These are phyloP conservation scores for Grallaria varia DNA, from an alignment of 2,113 vertebrate genomes.

Conservation along the genomic window DNA sequence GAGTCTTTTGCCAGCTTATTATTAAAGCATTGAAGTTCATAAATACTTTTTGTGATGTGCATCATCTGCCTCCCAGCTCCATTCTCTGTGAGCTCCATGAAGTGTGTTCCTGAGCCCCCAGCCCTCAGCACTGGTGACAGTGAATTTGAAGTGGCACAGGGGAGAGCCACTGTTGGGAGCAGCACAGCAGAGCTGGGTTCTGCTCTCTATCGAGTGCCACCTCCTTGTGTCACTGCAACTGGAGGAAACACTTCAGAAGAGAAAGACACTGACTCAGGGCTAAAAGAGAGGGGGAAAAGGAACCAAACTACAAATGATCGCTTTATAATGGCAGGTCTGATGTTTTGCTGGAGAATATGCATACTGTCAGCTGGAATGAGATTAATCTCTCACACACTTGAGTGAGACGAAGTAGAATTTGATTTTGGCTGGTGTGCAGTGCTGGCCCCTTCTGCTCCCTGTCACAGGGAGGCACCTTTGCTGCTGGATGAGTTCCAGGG, in stretches of 20 bases:
- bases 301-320: neutral
- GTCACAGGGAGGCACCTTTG: rapidly evolving
- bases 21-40: neutral
- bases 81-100: rapidly evolving
- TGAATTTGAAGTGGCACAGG: neutral
- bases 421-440: neutral
- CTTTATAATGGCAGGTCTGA: neutral
- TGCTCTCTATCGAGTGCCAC: neutral
- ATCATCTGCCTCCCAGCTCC: neutral
- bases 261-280: neutral
- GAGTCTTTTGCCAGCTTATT: neutral
- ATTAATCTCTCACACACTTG: neutral
- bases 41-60: neutral
- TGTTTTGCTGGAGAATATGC: neutral
- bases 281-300: neutral
- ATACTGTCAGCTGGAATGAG: neutral
- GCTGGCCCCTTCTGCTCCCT: neutral
- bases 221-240: neutral
- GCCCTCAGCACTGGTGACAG: neutral
- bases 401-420: neutral
- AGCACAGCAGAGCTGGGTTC: neutral
- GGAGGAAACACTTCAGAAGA: neutral
- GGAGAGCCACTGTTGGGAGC: neutral
- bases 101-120: rapidly evolving
- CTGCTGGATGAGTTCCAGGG: neutral